A percentile compares a stretch with the other conserved stretches of the same genome.
Evolutionary conservation across 1,140 invertebrate genomes (phyloP).

Genomic region (Temnothorax curvispinosus): DNA sequence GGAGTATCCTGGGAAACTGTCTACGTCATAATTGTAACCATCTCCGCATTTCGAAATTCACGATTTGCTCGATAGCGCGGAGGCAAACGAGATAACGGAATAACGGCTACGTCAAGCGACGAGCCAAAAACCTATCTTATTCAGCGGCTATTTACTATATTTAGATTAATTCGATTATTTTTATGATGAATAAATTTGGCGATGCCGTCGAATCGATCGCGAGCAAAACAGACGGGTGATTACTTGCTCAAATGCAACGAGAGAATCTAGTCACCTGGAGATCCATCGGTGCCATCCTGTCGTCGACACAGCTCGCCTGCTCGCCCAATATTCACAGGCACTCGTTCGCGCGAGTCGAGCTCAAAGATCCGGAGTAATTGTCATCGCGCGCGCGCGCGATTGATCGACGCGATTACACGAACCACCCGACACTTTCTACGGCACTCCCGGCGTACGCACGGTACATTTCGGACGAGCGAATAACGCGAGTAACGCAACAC

Average conservation of each 20-base stretch:
- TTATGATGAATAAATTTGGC: neutral
- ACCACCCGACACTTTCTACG: neutral
- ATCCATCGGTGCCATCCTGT: neutral
- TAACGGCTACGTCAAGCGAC: neutral
- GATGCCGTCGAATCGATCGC: neutral
- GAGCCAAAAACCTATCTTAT: neutral
- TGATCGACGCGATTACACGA: neutral
- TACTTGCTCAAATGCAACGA: neutral
- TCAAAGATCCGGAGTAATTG: neutral
- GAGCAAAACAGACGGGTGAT: neutral
- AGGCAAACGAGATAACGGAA: neutral
- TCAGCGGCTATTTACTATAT: neutral
- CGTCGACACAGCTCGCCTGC: too few species aligned
- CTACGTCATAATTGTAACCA: too few species aligned
- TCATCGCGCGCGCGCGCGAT: neutral
- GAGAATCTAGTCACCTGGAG: neutral
- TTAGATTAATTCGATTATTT: neutral
- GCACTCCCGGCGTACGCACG: neutral
- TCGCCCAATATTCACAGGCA: neutral
- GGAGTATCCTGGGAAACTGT: neutral
- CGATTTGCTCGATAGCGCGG: neutral
- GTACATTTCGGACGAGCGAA: neutral
- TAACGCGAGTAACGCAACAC: neutral
- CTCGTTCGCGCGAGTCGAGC: neutral
- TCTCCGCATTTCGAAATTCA: neutral